These are phyloP conservation scores for Sebastes jordani DNA, from an alignment of 2,797 vertebrate species.

Conservation along the genomic window DNA sequence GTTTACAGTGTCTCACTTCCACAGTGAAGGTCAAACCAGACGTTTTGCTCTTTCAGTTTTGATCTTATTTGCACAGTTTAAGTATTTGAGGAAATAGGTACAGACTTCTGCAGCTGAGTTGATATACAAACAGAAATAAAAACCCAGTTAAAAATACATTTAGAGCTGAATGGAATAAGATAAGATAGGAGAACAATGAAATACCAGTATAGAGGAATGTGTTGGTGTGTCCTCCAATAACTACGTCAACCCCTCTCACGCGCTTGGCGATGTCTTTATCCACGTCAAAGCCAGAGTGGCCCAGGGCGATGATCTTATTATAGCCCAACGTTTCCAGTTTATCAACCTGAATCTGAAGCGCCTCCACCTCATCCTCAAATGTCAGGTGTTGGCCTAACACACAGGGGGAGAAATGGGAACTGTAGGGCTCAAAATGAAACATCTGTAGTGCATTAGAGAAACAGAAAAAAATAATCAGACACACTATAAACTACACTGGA, in stretches of 20 bases:
- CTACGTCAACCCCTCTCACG: constrained; percentile 89
- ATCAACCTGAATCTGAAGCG: constrained; percentile 85
- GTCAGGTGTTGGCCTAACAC: constrained; percentile 80
- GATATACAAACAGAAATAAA: neutral
- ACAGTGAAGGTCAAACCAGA: neutral
- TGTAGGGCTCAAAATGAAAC: no score
- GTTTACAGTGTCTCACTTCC: neutral
- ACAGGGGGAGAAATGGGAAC: neutral
- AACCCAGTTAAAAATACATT: neutral
- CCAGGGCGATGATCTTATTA: constrained; percentile 94
- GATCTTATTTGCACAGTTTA: neutral
- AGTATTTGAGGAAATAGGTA: neutral
- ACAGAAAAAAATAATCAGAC: neutral
- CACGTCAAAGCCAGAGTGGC: constrained; percentile 89
- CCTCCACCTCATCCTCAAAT: constrained; percentile 89
- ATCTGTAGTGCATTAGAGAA: neutral
- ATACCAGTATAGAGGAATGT: constrained; percentile 94
- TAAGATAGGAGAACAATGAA: neutral
- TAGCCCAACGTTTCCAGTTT: constrained; percentile 82
- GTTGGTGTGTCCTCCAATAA: constrained; percentile 93
- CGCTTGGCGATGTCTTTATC: constrained; percentile 89
- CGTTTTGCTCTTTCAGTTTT: neutral
- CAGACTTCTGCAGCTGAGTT: neutral
- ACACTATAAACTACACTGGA: neutral
- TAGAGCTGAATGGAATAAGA: neutral